A percentile compares a stretch with the other conserved stretches of the same genome.
These are phyloP conservation scores for Gasteruption jaculator DNA, from an alignment of 2,888 invertebrate genomes.

Conservation along the genomic window DNA sequence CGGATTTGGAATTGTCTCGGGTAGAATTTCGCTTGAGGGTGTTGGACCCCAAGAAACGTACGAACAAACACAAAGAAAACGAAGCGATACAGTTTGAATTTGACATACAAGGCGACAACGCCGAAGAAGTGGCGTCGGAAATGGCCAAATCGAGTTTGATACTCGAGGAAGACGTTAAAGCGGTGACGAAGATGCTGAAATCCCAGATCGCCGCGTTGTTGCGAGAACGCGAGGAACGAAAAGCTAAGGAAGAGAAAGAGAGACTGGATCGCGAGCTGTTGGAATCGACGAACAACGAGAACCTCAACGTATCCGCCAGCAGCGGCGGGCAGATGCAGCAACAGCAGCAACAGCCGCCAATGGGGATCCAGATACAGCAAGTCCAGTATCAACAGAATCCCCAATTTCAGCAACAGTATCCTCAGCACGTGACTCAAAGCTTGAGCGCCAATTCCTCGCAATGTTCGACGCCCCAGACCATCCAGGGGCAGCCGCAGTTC, in stretches of 20 bases:
- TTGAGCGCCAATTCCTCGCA: slow-evolving; percentile 41
- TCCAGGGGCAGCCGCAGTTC: slow-evolving; percentile 46
- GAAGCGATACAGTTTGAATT: slow-evolving; percentile 99
- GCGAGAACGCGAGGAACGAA: slow-evolving; percentile 59
- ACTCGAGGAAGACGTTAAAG: slow-evolving; percentile 90
- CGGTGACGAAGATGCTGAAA: slow-evolving; percentile 85
- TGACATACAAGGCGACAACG: slow-evolving; percentile 85
- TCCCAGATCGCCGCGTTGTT: slow-evolving; percentile 77
- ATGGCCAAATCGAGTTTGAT: slow-evolving; percentile 95
- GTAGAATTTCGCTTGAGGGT: slow-evolving; percentile 90
- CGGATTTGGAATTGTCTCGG: slow-evolving; percentile 62
- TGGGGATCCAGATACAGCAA: slow-evolving; percentile 37
- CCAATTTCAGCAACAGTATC: slow-evolving; percentile 35
- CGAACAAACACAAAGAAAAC: slow-evolving; percentile 96
- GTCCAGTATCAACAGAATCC: slow-evolving; percentile 26
- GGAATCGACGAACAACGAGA: slow-evolving; percentile 29
- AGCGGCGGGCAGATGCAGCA: slow-evolving; percentile 37
- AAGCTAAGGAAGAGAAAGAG: slow-evolving; percentile 55
- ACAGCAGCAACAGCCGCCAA: slow-evolving; percentile 40
- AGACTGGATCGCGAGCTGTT: slow-evolving; percentile 45
- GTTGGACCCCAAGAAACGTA: slow-evolving; percentile 94
- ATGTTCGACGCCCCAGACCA: slow-evolving; percentile 46
- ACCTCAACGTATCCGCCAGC: no score
- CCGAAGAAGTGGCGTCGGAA: slow-evolving; percentile 90
- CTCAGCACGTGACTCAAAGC: slow-evolving; percentile 36